Evolutionary conservation across 2,113 vertebrate species (phyloP).

Genomic region (Caranx melampygus): DNA sequence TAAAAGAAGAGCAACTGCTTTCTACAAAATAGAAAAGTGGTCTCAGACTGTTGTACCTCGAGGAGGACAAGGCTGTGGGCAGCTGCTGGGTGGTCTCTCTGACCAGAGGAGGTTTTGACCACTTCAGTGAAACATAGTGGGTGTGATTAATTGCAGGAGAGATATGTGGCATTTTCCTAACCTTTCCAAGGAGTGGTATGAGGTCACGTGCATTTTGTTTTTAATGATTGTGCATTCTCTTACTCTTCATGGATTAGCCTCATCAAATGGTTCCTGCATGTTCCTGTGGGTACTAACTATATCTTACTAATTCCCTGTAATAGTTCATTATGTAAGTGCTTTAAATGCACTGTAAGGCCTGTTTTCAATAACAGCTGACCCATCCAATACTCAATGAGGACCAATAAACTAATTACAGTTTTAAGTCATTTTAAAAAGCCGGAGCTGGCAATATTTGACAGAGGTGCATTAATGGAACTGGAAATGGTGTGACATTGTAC

Average conservation of each 20-base stretch:
- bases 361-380: not conserved
- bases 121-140: slow-evolving; percentile 3
- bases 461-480: slow-evolving; percentile 22
- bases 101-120: slow-evolving; percentile 31
- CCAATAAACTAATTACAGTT: slow-evolving; percentile 26
- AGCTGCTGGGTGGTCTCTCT: slow-evolving; percentile 19
- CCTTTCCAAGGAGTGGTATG: slow-evolving; percentile 33
- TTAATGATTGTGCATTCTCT: slow-evolving; percentile 23
- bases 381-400: not conserved
- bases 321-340: not conserved
- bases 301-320: not conserved
- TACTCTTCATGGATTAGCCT: not conserved
- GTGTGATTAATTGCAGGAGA: slow-evolving; percentile 45
- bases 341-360: not conserved
- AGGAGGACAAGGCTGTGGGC: not conserved
- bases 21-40: no score
- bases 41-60: no score
- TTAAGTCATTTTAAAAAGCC: slow-evolving; percentile 23
- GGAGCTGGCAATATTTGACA: slow-evolving; percentile 26
- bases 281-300: not conserved
- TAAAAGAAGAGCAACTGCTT: not conserved
- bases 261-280: not conserved
- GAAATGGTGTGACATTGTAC: slow-evolving; percentile 36
- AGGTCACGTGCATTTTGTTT: slow-evolving; percentile 35
- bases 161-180: slow-evolving; percentile 55